phyloP scores from a whole-genome alignment of 2,888 invertebrate species.

The Altica lythri region DNA sequence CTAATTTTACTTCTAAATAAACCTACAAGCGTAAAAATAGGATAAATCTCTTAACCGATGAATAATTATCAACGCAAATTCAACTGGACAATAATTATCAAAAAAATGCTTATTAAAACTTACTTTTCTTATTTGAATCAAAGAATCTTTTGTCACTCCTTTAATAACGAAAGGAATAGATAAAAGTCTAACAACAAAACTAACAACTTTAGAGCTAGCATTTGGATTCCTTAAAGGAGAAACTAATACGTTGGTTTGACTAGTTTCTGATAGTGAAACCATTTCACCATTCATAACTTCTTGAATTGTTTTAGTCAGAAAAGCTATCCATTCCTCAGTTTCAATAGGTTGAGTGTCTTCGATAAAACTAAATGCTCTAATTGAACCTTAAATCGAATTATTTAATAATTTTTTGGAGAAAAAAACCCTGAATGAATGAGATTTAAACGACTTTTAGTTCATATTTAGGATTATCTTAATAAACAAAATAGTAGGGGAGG shows the following conservation, averaged over 20 bases:
- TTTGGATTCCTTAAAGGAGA: constrained; percentile 68
- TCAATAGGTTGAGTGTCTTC: constrained; percentile 68
- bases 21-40: constrained; percentile 58
- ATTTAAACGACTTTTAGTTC: too few relatives aligned
- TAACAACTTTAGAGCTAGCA: constrained; percentile 66
- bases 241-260: constrained; percentile 63
- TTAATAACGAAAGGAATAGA: constrained; percentile 67
- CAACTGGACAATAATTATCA: neutral
- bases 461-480: too few relatives aligned
- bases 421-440: too few relatives aligned
- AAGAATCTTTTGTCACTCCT: constrained; percentile 53
- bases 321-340: constrained; percentile 86
- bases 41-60: too few relatives aligned
- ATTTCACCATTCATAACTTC: constrained; percentile 82
- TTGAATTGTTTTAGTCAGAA: constrained; percentile 78
- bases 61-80: too few relatives aligned
- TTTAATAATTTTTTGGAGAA: too few relatives aligned
- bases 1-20: constrained; percentile 79
- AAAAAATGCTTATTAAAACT: constrained; percentile 9
- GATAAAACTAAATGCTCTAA: constrained; percentile 43
- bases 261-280: constrained; percentile 72
- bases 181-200: constrained; percentile 67
- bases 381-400: constrained; percentile 27
- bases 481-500: too few relatives aligned
- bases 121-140: constrained; percentile 61